Percentiles rank a stretch among this genome's conserved stretches.
Conservation (phyloP, 1,140 invertebrate genomes). For the Drosophila tani region DNA sequence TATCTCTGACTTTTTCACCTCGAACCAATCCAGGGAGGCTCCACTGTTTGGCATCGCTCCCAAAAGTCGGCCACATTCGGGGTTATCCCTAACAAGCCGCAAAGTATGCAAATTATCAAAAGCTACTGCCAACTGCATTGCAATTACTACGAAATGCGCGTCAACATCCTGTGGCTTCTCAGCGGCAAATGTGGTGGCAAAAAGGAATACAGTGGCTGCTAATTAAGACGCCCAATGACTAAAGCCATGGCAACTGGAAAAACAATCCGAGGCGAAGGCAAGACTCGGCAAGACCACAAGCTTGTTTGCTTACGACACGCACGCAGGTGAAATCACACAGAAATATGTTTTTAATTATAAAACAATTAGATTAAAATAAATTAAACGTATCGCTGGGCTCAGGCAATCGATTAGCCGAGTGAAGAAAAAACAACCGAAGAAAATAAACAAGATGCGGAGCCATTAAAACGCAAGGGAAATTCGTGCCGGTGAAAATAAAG, state of each 20-base stretch:
- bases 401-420: slow-evolving; percentile 70
- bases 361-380: slow-evolving; percentile 84
- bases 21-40: not conserved
- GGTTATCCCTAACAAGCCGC: slow-evolving; percentile 5
- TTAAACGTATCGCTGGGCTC: slow-evolving; percentile 76
- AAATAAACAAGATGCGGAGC: slow-evolving; percentile 47
- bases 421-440: slow-evolving; percentile 43
- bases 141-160: not conserved
- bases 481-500: slow-evolving; percentile 73
- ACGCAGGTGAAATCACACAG: slow-evolving; percentile 69
- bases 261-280: slow-evolving; percentile 15
- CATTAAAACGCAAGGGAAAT: slow-evolving; percentile 61
- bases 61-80: not conserved
- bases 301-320: slow-evolving; percentile 23
- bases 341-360: slow-evolving; percentile 72
- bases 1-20: too few species aligned
- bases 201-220: slow-evolving; percentile 23
- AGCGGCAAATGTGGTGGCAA: not conserved
- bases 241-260: slow-evolving; percentile 24
- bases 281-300: slow-evolving; percentile 9
- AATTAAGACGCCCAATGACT: slow-evolving; percentile 31
- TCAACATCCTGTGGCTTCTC: slow-evolving; percentile 15
- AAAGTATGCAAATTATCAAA: slow-evolving; percentile 52
- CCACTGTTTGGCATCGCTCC: not conserved
- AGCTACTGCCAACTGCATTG: not conserved